phyloP scores from a whole-genome alignment of 2,888 invertebrate genomes.

The Pandemis cinnamomeana region DNA sequence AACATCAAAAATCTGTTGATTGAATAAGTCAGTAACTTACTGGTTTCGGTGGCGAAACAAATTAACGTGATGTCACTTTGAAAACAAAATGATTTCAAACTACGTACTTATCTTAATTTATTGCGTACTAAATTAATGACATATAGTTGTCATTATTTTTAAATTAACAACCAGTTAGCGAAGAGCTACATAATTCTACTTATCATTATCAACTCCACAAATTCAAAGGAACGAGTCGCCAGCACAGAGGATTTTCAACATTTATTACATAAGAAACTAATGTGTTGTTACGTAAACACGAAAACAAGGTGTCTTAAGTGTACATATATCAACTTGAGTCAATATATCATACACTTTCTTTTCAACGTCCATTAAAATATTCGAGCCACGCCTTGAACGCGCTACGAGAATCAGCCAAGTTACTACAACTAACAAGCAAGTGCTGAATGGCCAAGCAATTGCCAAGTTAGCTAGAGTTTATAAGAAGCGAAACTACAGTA shows the following conservation, averaged over 20 bases:
- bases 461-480: too few relatives aligned
- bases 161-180: too few relatives aligned
- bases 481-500: too few relatives aligned
- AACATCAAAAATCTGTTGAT: too few relatives aligned
- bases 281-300: conserved; percentile 31
- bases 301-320: background rate
- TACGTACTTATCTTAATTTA: too few relatives aligned
- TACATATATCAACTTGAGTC: conserved; percentile 5
- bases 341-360: conserved; percentile 36
- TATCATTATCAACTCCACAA: background rate
- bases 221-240: conserved; percentile 3
- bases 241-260: conserved; percentile 14
- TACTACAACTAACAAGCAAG: background rate
- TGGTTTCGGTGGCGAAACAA: too few relatives aligned
- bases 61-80: too few relatives aligned
- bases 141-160: too few relatives aligned
- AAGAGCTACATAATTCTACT: too few relatives aligned
- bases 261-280: conserved; percentile 32
- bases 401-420: conserved; percentile 8
- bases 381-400: conserved; percentile 21
- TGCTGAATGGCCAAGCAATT: background rate
- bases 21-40: too few relatives aligned
- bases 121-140: too few relatives aligned
- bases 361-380: conserved; percentile 19
- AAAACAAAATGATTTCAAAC: too few relatives aligned